Conservation (phyloP, 2,888 invertebrate species). For the Cheilosia vulpina region DNA sequence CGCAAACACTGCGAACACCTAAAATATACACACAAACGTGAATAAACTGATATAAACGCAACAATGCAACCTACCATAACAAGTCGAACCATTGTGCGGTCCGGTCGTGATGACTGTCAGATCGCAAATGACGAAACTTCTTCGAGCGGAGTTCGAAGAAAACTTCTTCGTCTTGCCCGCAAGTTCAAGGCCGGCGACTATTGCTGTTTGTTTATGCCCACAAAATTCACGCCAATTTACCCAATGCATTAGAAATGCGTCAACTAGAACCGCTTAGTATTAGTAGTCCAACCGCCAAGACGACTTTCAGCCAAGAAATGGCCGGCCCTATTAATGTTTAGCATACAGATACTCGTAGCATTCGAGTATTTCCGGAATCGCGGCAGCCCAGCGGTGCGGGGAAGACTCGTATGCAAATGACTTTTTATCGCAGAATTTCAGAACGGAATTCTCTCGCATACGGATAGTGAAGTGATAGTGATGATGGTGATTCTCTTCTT, state of each 20-base stretch:
- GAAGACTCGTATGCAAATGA: conserved; percentile 40
- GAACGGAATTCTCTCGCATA: conserved; percentile 43
- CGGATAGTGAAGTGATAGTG: neutral
- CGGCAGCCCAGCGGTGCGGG: neutral
- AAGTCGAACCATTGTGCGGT: conserved; percentile 36
- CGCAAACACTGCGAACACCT: conserved; percentile 12
- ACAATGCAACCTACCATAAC: conserved; percentile 30
- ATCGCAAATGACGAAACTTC: conserved; percentile 52
- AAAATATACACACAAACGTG: neutral
- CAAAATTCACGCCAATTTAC: conserved; percentile 33
- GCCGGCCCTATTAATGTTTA: conserved; percentile 25
- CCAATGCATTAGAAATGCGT: conserved; percentile 35
- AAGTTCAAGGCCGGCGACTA: conserved; percentile 59
- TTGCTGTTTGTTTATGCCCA: neutral
- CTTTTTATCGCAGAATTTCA: neutral
- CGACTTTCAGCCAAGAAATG: conserved; percentile 1
- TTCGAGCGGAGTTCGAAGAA: conserved; percentile 22
- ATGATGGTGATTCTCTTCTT: conserved; percentile 3
- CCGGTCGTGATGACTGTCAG: conserved; percentile 51
- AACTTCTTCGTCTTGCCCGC: conserved; percentile 33
- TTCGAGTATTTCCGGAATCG: conserved; percentile 56
- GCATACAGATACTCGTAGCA: neutral
- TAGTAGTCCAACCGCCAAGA: conserved; percentile 10
- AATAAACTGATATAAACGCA: conserved; percentile 7
- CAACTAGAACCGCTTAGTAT: conserved; percentile 26